Base-by-base conservation (phyloP, 2,888 invertebrate genomes). In the Scaptomyza polygonia region DNA sequence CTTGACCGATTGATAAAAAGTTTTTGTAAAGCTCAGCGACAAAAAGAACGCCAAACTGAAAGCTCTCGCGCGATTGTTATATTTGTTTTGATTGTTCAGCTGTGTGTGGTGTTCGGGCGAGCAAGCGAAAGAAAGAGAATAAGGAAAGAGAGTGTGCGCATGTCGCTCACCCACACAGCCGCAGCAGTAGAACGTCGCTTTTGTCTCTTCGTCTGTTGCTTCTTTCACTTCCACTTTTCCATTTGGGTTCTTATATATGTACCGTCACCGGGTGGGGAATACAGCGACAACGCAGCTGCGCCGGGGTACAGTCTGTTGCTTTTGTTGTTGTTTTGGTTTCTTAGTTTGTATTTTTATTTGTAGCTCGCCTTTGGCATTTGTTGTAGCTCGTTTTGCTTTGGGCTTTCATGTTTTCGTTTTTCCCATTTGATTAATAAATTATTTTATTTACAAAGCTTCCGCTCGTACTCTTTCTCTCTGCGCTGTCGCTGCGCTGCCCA, bases 1-100 rank as follows among this genome's bases (percentile, higher is more conserved):
- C 91, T 91, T 90, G 90, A 90, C 91, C 90, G 90, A 91, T 91
- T 90, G 91, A 90, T 90, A 89, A 90, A 90, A 89, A 88, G 69
- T 89, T 89, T 86, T 85, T 21, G 72, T 80, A 87, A 82, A 89
- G 87, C 89, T 89, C 82, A 6, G 52, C 68, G 62, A 81, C 82
- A 76, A 85, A 75, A 82, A 72, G 72, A 75, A 75, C 57, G 64
- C 51, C 61, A 72, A 76, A 65, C 67, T 66, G 58, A 84, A 71
- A 79, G 63, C 76, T 76, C 52, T 40, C 47, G 39, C 48, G 44
- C 51, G 42, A 47, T 69, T 44, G 54, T 48, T 67, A 66, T 57
- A 65, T 74, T 77, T 79, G 72, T 86, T 86, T 77, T 87, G 79
- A 82, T 79, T 84, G 84, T 87, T 74, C 78, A 77, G 77, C 78